phyloP scores from a whole-genome alignment of 2,888 invertebrate genomes.

The Lacanobia wlatinum region DNA sequence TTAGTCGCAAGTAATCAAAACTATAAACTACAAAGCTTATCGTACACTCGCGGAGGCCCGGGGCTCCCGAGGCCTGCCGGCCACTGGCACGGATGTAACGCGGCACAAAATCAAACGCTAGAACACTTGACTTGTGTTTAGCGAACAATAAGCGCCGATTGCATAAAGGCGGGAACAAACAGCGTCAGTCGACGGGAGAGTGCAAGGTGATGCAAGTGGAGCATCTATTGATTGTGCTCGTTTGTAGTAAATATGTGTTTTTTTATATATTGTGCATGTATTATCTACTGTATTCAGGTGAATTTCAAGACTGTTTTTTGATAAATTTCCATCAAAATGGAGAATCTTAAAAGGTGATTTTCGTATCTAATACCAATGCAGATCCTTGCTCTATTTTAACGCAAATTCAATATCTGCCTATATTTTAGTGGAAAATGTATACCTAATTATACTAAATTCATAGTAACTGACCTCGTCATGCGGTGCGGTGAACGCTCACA shows the following conservation, averaged over 20 bases:
- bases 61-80: neutral
- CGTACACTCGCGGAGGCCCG: neutral
- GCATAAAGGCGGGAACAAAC: constrained; percentile 42
- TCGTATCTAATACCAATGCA: neutral
- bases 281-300: no score
- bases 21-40: constrained; percentile 11
- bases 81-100: constrained; percentile 6
- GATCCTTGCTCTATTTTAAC: neutral
- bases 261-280: neutral
- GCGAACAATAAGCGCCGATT: constrained; percentile 43
- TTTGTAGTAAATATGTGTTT: neutral
- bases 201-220: constrained; percentile 7
- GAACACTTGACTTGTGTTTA: constrained; percentile 22
- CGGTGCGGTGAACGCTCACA: neutral
- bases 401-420: no score
- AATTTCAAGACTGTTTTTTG: no score
- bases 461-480: neutral
- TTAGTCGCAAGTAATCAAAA: neutral
- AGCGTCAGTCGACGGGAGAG: constrained; percentile 8
- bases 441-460: neutral
- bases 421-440: neutral
- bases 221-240: constrained; percentile 1
- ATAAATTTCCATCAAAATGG: no score
- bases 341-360: no score
- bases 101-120: constrained; percentile 4